These are phyloP conservation scores for Taxidea taxus DNA, from an alignment of 2,113 vertebrate species.

Conservation along the genomic window DNA sequence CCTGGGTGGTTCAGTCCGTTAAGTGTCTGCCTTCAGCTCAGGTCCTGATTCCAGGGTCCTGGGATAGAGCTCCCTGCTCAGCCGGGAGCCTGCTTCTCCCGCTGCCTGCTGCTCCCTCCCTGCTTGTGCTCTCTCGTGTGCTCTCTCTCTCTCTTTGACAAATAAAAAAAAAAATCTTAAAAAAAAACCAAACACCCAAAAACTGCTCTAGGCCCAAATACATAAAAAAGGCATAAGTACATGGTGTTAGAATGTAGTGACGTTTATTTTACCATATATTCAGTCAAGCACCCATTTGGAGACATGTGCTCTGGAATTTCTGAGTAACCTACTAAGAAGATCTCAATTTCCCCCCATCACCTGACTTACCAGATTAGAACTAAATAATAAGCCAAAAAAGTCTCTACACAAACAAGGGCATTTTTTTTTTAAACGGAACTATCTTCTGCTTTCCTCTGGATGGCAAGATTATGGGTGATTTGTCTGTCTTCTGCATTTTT, in stretches of 20 bases:
- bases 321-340: neutral
- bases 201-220: neutral
- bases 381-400: neutral
- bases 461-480: neutral
- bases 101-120: too few relatives aligned
- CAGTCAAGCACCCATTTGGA: neutral
- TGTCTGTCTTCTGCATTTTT: neutral
- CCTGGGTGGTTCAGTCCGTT: too few relatives aligned
- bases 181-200: neutral
- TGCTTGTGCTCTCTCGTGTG: too few relatives aligned
- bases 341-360: neutral
- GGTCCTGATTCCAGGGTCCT: too few relatives aligned
- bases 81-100: too few relatives aligned
- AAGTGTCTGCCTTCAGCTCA: too few relatives aligned
- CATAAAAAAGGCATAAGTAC: neutral
- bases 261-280: neutral
- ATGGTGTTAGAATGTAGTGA: neutral
- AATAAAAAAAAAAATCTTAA: too few relatives aligned
- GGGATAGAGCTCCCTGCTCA: too few relatives aligned
- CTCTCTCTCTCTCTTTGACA: too few relatives aligned
- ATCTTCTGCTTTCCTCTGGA: neutral
- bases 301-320: neutral
- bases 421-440: neutral
- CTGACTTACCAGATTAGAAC: slow-evolving; percentile 4
- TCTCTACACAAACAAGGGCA: neutral